Evolutionary conservation across 2,113 vertebrate species (phyloP).

Genomic region (Pelecanoides urinatrix): DNA sequence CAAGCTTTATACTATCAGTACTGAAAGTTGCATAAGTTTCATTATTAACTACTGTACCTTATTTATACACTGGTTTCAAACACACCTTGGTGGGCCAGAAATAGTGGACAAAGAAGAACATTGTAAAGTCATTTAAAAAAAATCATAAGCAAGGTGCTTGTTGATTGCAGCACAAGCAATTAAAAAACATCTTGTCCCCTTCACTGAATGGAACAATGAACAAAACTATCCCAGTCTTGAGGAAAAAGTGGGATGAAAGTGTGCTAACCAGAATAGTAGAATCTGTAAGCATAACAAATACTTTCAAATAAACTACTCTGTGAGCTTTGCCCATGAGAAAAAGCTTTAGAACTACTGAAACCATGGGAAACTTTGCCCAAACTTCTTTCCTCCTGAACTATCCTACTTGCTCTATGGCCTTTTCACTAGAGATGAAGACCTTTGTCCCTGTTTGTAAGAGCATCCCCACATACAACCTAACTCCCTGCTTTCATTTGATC

Average conservation of each 20-base stretch:
- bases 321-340: not conserved
- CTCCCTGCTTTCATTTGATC: not conserved
- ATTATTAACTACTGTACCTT: not conserved
- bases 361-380: not conserved
- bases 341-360: not conserved
- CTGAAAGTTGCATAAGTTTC: not conserved
- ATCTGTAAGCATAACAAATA: not conserved
- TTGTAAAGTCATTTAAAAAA: not conserved
- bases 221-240: not conserved
- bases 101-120: not conserved
- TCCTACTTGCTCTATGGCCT: not conserved
- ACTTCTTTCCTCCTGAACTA: not conserved
- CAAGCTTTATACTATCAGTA: not conserved
- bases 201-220: not conserved
- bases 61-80: not conserved
- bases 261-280: not conserved
- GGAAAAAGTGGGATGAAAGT: not conserved
- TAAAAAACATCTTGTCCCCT: not conserved
- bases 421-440: not conserved
- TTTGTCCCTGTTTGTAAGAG: not conserved
- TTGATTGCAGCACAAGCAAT: not conserved
- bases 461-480: not conserved
- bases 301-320: not conserved
- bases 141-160: not conserved
- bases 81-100: not conserved